Evolutionary conservation across 2,888 invertebrate species (phyloP), one percentile per base, ranked within the genome.

Genomic region (Agrotis ipsilon): DNA sequence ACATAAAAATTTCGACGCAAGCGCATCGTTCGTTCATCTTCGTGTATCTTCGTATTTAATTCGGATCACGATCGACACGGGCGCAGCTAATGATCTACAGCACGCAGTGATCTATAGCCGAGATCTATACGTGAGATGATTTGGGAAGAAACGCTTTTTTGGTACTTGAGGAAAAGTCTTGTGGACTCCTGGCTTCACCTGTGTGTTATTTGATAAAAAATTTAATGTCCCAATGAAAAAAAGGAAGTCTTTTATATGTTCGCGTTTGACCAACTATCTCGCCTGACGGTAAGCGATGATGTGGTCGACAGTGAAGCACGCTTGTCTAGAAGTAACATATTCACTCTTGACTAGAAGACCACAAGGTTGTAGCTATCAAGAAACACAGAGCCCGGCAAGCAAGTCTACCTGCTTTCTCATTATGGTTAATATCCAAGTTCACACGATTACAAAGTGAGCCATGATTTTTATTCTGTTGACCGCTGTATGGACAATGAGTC

Each of bases 41-140:
- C 79, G 73, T 86, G 84, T 88, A 62, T 63, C 72, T 80, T 68
- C 79, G 73, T 86, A 83, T 88, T 83, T 82, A 86, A 90, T 90
- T 89, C 89, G 84, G 78, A 84, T 89, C 90, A 90, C 90, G 90
- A 89, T 74, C 88, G 81, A 67, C 72, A 82, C 82, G 69, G 80
- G 76, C 84, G 82, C 85, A 76, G 83, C 87, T 89, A 90, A 90
- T 89, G 87, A 86, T 87, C 82, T 77, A 83, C 77, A 54, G 72
- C 83, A 80, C 82, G 83, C 78, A 75, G 80, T 77, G 83, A 85
- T 81, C 81, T 82, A 82, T 67, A 72, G 66, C 68, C 7, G 71
- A 74, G 84, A 84, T 86, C 69, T 78, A 60, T 71, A 84, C 83
- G 83, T 83, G 85, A 85, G 83, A 75, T 55, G 65, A 58, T 63